Evolutionary conservation across 2,888 invertebrate species (phyloP).

Genomic region (Nemotelus nigrinus): DNA sequence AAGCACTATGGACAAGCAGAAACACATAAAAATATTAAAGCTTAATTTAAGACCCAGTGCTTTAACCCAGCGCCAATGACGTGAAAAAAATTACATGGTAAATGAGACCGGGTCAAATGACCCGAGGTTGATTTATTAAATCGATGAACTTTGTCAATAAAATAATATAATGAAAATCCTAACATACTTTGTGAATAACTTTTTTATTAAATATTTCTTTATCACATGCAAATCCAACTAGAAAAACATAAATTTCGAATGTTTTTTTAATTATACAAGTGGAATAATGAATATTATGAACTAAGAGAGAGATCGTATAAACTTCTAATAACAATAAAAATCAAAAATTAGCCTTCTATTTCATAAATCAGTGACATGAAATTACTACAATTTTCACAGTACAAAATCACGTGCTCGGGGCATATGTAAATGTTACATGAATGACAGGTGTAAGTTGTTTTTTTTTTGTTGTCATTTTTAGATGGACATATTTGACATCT

Average conservation of each 20-base stretch:
- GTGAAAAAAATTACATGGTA: too few relatives aligned
- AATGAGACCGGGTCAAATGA: background rate
- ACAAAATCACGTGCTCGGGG: background rate
- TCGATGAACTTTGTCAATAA: background rate
- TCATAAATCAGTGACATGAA: background rate
- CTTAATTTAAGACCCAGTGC: too few relatives aligned
- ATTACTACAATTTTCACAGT: conserved; percentile 8
- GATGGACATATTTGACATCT: background rate
- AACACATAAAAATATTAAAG: too few relatives aligned
- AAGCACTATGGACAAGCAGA: too few relatives aligned
- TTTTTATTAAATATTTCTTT: background rate
- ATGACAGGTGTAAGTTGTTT: background rate
- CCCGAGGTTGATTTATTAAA: background rate
- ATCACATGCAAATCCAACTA: conserved; percentile 13
- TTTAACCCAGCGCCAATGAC: too few relatives aligned
- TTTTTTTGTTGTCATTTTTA: background rate
- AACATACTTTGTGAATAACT: conserved; percentile 2
- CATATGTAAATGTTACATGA: conserved; percentile 1
- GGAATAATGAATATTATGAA: conserved; percentile 1
- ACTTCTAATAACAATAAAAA: background rate
- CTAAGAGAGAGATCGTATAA: background rate
- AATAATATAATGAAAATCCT: background rate
- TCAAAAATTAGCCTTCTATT: background rate
- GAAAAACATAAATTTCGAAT: conserved; percentile 5
- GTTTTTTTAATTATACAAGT: background rate